Base-by-base conservation (phyloP, 2,113 vertebrate genomes). In the Rhineura floridana region DNA sequence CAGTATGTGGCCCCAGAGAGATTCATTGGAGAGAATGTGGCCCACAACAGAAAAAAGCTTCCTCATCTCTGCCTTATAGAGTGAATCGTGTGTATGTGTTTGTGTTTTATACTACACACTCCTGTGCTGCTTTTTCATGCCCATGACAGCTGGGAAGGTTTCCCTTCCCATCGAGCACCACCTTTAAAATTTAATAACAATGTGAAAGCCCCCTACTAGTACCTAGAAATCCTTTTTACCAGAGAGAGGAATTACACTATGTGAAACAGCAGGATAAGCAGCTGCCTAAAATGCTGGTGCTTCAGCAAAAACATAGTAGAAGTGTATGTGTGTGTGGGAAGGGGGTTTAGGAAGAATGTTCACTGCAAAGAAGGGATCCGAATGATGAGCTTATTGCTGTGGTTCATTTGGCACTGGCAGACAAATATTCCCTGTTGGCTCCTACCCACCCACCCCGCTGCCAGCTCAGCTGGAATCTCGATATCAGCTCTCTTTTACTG, bases 51-150 rank as follows among this genome's bases (percentile, higher is more conserved):
- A n/a, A n/a, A n/a, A n/a, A n/a, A n/a, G n/a, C n/a, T n/a, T n/a
- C n/a, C n/a, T n/a, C n/a, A n/a, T n/a, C n/a, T n/a, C n/a, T n/a
- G n/a, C n/a, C n/a, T n/a, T n/a, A n/a, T n/a, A n/a, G n/a, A n/a
- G n/a, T n/a, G n/a, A n/a, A n/a, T 5, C 44, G 33, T 76, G 25
- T 84, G 42, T 76, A 87, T 91, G 89, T 67, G 17, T 55, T 13
- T 55, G 19, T 55, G 3, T 46, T 73, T 73, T 17, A 4, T 10
- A 39, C 33, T n/a, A 21, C n/a, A 62, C 39, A 23, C 17, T 85
- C 0, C 0, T 2, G 21, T 9, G 50, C 85, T 30, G 59, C 25
- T 6, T 15, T 33, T 1, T 1, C 55, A 0, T 0, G 23, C 78
- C 33, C 19, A 76, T 25, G 23, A 39, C 7, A 59, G 33, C 10